Conservation (phyloP, 2,888 invertebrate genomes). For the Anagyrus pseudococci region DNA sequence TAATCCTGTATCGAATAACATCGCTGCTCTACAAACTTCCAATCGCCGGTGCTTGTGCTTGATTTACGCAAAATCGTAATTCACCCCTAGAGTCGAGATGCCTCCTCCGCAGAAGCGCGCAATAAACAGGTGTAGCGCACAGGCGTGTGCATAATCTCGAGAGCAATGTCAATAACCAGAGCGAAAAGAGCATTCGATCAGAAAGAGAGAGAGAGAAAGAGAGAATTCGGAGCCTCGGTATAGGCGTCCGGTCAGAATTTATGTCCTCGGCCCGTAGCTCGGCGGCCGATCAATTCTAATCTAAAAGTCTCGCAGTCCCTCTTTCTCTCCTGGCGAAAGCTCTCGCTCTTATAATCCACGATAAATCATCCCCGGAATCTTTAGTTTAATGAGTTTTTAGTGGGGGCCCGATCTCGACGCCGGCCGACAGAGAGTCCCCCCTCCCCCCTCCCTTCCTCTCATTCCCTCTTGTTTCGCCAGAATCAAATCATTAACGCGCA, state of each 20-base stretch:
- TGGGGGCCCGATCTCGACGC: slow-evolving; percentile 44
- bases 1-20: too few species aligned
- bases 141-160: too few species aligned
- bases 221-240: too few species aligned
- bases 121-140: too few species aligned
- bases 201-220: too few species aligned
- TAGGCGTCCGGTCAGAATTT: slow-evolving; percentile 41
- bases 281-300: slow-evolving; percentile 44
- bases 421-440: too few species aligned
- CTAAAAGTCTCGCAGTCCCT: slow-evolving; percentile 5
- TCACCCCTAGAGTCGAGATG: too few species aligned
- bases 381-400: slow-evolving; percentile 56
- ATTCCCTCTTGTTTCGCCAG: slow-evolving; percentile 44
- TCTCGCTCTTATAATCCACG: slow-evolving; percentile 51
- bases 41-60: too few species aligned
- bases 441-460: slow-evolving; percentile 44
- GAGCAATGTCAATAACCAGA: not conserved
- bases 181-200: too few species aligned
- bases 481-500: slow-evolving; percentile 59
- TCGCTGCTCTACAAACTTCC: too few species aligned
- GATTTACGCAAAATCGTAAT: too few species aligned
- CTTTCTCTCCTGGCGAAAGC: slow-evolving; percentile 1
- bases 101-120: too few species aligned
- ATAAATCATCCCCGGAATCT: slow-evolving; percentile 57
- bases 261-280: slow-evolving; percentile 41